Evolutionary conservation across 2,888 invertebrate species (phyloP).

Genomic region (Theretra japonica): DNA sequence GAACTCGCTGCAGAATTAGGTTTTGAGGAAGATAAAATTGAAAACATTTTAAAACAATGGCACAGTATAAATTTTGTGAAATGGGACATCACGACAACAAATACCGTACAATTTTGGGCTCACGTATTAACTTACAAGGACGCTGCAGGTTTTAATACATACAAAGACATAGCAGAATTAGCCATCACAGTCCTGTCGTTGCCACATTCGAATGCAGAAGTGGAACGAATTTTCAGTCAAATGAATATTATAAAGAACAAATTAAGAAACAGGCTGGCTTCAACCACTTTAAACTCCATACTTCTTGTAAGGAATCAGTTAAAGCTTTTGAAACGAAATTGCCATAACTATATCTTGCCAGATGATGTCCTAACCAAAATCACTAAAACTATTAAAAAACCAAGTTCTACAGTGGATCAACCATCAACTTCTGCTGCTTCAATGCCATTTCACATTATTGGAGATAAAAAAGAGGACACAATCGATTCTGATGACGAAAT

Average conservation of each 20-base stretch:
- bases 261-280: constrained; percentile 38
- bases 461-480: too few relatives aligned
- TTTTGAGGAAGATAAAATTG: constrained; percentile 35
- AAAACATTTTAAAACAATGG: constrained; percentile 39
- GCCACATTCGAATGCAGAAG: constrained; percentile 43
- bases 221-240: constrained; percentile 42
- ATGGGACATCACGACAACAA: constrained; percentile 36
- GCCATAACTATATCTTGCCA: constrained; percentile 36
- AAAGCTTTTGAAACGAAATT: constrained; percentile 35
- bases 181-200: constrained; percentile 37
- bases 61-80: constrained; percentile 41
- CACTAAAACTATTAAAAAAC: constrained; percentile 33
- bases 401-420: constrained; percentile 28
- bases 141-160: constrained; percentile 35
- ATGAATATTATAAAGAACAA: constrained; percentile 44
- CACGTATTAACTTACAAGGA: constrained; percentile 41
- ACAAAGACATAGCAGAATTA: constrained; percentile 35
- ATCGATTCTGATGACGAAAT: too few relatives aligned
- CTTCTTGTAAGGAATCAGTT: constrained; percentile 34
- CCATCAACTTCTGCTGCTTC: constrained; percentile 1
- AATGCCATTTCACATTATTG: background rate
- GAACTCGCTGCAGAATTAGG: constrained; percentile 36
- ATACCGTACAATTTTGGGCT: constrained; percentile 45
- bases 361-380: constrained; percentile 35
- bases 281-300: constrained; percentile 36